A percentile compares a stretch with the other conserved stretches of the same genome.
Evolutionary conservation across 2,113 vertebrate genomes (phyloP).

Genomic region (Papio anubis): DNA sequence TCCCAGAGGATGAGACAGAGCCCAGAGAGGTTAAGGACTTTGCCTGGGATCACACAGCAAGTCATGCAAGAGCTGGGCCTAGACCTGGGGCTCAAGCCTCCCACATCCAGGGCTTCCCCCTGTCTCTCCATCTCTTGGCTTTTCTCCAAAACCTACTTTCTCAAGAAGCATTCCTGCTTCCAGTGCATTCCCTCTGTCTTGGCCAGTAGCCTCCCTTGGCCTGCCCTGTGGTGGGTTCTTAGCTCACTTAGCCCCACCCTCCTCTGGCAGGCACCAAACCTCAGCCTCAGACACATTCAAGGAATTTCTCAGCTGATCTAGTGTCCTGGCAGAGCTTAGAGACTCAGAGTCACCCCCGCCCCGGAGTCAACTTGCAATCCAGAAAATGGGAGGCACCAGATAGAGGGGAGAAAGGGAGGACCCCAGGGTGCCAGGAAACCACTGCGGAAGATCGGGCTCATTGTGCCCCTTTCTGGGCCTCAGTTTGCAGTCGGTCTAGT

Average conservation of each 20-base stretch:
- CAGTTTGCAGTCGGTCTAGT: neutral
- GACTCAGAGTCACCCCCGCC: neutral
- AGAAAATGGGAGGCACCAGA: neutral
- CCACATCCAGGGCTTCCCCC: neutral
- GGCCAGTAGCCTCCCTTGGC: neutral
- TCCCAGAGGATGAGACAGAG: neutral
- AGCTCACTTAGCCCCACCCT: neutral
- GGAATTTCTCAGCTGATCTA: conserved; percentile 18
- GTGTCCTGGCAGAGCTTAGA: neutral
- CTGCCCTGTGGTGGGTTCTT: neutral
- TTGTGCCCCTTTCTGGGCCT: neutral
- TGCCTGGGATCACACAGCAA: conserved; percentile 25
- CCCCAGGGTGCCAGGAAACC: neutral
- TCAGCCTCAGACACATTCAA: conserved; percentile 33
- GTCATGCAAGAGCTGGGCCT: neutral
- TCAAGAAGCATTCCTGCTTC: neutral
- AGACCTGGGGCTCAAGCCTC: neutral
- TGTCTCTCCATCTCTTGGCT: neutral
- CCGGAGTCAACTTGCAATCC: neutral
- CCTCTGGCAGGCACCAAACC: neutral
- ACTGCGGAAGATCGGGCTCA: neutral
- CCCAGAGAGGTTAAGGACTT: conserved; percentile 41
- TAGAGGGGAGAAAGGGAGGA: neutral
- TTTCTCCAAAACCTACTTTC: conserved; percentile 23
- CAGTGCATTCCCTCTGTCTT: neutral